These are phyloP conservation scores for Streblospio benedicti DNA, from an alignment of 1,140 invertebrate species.

Conservation along the genomic window DNA sequence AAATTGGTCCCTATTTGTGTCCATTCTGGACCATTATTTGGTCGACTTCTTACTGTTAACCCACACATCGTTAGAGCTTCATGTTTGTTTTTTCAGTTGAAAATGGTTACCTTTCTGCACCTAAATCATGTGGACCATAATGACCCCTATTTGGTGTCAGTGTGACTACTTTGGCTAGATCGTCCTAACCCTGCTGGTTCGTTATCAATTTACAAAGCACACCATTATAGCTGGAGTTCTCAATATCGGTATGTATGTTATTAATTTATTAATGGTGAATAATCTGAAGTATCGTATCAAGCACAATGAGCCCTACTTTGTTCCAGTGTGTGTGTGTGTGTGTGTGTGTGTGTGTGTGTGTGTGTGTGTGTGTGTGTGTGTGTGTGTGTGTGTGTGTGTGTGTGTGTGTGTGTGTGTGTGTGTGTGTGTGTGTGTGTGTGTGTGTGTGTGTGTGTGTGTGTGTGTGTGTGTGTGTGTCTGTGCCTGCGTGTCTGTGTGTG, in stretches of 20 bases:
- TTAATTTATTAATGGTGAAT: too few relatives aligned
- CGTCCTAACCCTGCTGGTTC: not conserved
- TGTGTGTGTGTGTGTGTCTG: constrained; percentile 23
- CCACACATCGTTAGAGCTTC: too few relatives aligned
- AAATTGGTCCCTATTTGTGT: too few relatives aligned
- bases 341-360: constrained; percentile 23
- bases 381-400: constrained; percentile 15
- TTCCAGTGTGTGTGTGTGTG: constrained; percentile 20
- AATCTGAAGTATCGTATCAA: too few relatives aligned
- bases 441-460: constrained; percentile 21
- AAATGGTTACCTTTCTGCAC: too few relatives aligned
- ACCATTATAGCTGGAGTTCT: too few relatives aligned
- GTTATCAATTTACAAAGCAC: not conserved
- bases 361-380: constrained; percentile 27
- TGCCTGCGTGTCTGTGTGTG: constrained; percentile 24
- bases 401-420: constrained; percentile 20
- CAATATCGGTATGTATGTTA: not conserved
- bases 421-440: constrained; percentile 19
- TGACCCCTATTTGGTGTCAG: not conserved
- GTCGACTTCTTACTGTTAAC: too few relatives aligned
- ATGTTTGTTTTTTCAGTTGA: too few relatives aligned
- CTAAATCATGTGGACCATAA: too few relatives aligned
- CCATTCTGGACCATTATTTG: too few relatives aligned
- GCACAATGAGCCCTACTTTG: too few relatives aligned
- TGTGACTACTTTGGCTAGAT: not conserved